phyloP scores from a whole-genome alignment of 2,888 invertebrate genomes.

The Heteropelma amictum region DNA sequence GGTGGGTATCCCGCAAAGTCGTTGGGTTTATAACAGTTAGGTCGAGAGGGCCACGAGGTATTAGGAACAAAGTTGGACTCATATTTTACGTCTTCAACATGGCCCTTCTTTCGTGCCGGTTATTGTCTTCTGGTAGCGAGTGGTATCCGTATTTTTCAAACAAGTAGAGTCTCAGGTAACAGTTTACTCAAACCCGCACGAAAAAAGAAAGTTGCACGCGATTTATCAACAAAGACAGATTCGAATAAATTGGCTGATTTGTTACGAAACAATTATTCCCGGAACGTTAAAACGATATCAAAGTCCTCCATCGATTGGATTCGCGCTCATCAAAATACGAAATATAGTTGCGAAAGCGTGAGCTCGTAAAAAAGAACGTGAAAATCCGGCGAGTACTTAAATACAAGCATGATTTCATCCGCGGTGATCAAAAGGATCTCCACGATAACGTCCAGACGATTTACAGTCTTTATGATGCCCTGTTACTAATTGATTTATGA shows the following conservation, averaged over 20 bases:
- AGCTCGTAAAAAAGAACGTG: neutral
- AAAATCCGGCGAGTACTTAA: conserved; percentile 14
- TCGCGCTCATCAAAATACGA: neutral
- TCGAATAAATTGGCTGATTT: too few species aligned
- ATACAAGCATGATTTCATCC: conserved; percentile 6
- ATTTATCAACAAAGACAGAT: too few species aligned
- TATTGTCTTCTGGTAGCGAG: neutral
- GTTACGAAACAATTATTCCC: too few species aligned
- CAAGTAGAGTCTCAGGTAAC: too few species aligned
- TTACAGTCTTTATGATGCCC: conserved; percentile 23
- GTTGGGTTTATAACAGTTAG: conserved; percentile 17
- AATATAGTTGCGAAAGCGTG: neutral
- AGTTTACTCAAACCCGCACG: too few species aligned
- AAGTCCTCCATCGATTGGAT: too few species aligned
- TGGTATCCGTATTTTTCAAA: too few species aligned
- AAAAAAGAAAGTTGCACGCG: too few species aligned
- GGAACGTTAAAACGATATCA: too few species aligned
- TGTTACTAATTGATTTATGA: conserved; percentile 47
- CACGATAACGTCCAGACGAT: conserved; percentile 21
- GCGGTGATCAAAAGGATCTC: neutral
- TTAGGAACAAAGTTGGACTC: conserved; percentile 4
- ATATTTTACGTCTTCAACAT: conserved; percentile 7
- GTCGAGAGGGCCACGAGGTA: conserved; percentile 17
- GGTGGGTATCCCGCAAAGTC: conserved; percentile 28
- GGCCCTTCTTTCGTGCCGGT: neutral